Percentiles rank a stretch among this genome's conserved stretches.
phyloP scores from a whole-genome alignment of 2,888 invertebrate species.

The Drosophila multiciliata region DNA sequence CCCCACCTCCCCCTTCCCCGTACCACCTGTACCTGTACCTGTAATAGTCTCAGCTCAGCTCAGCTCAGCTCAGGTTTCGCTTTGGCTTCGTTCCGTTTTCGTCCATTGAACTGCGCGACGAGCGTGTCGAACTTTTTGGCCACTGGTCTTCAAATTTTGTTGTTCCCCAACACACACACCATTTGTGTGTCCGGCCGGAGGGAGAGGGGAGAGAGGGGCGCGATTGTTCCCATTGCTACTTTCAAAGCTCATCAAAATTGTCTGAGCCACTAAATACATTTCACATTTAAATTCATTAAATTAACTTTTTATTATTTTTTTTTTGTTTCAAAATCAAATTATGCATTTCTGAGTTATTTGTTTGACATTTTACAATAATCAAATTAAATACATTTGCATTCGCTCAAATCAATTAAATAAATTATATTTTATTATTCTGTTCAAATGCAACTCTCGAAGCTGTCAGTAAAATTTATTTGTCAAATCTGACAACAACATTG shows the following conservation, averaged over 20 bases:
- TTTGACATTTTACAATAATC: not conserved
- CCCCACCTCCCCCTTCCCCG: conserved; percentile 10
- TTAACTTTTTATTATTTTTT: not conserved
- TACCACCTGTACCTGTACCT: not conserved
- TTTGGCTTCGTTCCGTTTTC: conserved; percentile 41
- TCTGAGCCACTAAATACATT: not conserved
- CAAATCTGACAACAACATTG: not conserved
- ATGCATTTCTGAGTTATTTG: not conserved
- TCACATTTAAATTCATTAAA: not conserved
- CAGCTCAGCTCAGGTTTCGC: not conserved
- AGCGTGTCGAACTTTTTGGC: conserved; percentile 61
- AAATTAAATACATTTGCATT: not conserved
- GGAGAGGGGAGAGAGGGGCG: not conserved
- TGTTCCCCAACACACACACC: conserved; percentile 4
- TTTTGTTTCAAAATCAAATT: too few relatives aligned
- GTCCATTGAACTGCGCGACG: conserved; percentile 58
- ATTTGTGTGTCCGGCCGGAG: not conserved
- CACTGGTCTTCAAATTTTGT: conserved; percentile 48
- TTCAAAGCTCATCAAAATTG: not conserved
- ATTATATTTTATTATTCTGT: not conserved
- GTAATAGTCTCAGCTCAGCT: not conserved
- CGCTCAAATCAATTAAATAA: not conserved
- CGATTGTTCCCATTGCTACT: conserved; percentile 1
- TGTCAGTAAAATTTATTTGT: not conserved
- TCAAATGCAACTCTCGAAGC: not conserved